Base-by-base conservation (phyloP, 2,113 vertebrate species). In the Syngnathus scovelli region DNA sequence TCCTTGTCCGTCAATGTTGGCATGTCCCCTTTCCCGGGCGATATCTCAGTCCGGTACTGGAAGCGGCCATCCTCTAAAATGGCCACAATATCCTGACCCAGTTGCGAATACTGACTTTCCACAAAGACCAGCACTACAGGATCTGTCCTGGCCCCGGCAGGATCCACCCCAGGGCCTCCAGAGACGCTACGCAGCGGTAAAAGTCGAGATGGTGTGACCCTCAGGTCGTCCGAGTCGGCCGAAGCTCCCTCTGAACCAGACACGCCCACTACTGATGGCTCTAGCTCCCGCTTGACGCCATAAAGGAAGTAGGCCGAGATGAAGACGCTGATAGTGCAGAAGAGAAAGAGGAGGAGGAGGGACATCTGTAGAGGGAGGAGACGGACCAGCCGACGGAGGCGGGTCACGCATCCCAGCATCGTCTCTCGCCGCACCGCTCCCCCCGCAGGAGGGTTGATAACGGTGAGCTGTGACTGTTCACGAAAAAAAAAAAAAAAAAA, bases 221-320 rank as follows among this genome's bases (percentile, higher is more conserved):
- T 92, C 0, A 89, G 92, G 43, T 95, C 92, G 0, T 96, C 94
- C 0, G 92, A 93, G 88, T 96, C 94, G 0, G 88, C 91, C 19
- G 92, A 92, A 0, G 55, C 89, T 37, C 89, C 87, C 0, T 94
- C 94, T 0, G 87, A 91, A 0, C 94, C 88, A 74, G 94, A 83
- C 88, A 92, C 73, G 78, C 90, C 81, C 0, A 93, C 94, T 5
- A 87, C 93, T 0, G 95, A 95, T 1, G 96, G 96, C 85, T 98
- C 96, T 78, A 96, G 92, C 75, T 95, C 93, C 71, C 92, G 91
- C 85, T 96, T 98, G 91, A 93, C 97, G 81, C 95, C 97, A 89
- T 99, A 99, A 41, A 99, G 94, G 91, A 97, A 98, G 92, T 98
- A 99, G 9, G 96, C 96, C 0, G 96, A 99, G 90, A 98, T 80